A percentile compares a stretch with the other conserved stretches of the same genome.
Conservation (phyloP, 2,113 vertebrate genomes). For the Mola mola region DNA sequence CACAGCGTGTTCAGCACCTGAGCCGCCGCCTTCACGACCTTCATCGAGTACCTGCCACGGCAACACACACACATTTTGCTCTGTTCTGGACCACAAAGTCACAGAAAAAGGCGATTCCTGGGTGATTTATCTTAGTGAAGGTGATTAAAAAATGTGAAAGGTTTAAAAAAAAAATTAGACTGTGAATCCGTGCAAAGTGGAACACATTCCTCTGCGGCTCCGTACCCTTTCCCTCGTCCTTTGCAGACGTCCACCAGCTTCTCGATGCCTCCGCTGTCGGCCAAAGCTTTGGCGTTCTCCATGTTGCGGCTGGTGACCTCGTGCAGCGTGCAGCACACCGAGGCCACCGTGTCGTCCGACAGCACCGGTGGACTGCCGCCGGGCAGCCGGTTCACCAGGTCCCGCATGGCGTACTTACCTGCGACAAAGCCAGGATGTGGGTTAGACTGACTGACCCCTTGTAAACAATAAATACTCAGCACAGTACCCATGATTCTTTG, state of each 20-base stretch:
- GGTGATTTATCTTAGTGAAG: no score
- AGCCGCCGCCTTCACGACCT: conserved; percentile 96
- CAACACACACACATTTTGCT: background rate
- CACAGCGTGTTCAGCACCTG: conserved; percentile 97
- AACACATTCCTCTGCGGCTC: background rate
- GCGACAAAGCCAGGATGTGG: background rate
- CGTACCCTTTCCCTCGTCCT: conserved; percentile 92
- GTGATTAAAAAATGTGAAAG: no score
- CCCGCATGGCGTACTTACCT: conserved; percentile 98
- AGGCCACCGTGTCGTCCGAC: conserved; percentile 93
- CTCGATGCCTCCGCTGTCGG: conserved; percentile 92
- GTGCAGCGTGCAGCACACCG: conserved; percentile 95
- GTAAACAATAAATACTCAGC: no score
- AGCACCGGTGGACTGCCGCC: conserved; percentile 84
- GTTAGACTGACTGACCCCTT: background rate
- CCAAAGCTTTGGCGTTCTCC: conserved; percentile 98
- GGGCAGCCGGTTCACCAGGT: conserved; percentile 93
- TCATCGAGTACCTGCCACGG: conserved; percentile 88
- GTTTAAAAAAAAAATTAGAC: no score
- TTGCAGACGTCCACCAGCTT: conserved; percentile 97
- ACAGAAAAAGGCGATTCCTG: background rate
- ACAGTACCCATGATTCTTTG: no score
- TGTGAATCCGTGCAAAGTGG: no score
- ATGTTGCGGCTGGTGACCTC: conserved; percentile 98
- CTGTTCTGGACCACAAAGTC: no score